phyloP scores from a whole-genome alignment of 2,797 vertebrate genomes.

The Merluccius polli region DNA sequence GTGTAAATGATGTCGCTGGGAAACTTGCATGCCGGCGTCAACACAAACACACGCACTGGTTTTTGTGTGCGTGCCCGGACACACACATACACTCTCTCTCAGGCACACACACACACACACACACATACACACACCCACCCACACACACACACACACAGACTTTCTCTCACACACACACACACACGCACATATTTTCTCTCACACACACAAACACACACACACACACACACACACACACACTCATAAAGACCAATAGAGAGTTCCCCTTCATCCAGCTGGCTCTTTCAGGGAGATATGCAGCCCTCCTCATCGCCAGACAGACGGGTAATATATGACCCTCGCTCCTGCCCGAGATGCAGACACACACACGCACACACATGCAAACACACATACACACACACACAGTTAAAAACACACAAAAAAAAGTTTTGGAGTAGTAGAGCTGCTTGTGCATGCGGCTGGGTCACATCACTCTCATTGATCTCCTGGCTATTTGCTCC shows the following conservation, averaged over 20 bases:
- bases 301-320: slow-evolving; percentile 61
- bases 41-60: slow-evolving; percentile 37
- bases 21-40: slow-evolving; percentile 53
- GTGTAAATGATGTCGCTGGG: slow-evolving; percentile 57
- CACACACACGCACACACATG: slow-evolving; percentile 22
- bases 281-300: slow-evolving; percentile 64
- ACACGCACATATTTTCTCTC: slow-evolving; percentile 18
- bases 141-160: slow-evolving; percentile 30
- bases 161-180: slow-evolving; percentile 14
- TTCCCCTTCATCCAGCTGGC: slow-evolving; percentile 61
- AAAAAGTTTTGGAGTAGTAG: slow-evolving; percentile 39
- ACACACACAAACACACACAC: slow-evolving; percentile 1
- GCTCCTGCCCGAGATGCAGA: slow-evolving; percentile 35
- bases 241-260: background rate
- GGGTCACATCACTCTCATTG: slow-evolving; percentile 32
- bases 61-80: background rate
- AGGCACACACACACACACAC: slow-evolving; percentile 28
- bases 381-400: slow-evolving; percentile 21
- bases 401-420: slow-evolving; percentile 9
- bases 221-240: slow-evolving; percentile 28
- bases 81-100: slow-evolving; percentile 18
- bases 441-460: slow-evolving; percentile 44
- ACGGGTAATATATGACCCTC: slow-evolving; percentile 59
- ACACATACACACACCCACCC: slow-evolving; percentile 11
- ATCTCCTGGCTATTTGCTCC: slow-evolving; percentile 4